Evolutionary conservation across 2,797 vertebrate species (phyloP), one percentile per base, ranked within the genome.

Genomic region (Eptatretus atami): DNA sequence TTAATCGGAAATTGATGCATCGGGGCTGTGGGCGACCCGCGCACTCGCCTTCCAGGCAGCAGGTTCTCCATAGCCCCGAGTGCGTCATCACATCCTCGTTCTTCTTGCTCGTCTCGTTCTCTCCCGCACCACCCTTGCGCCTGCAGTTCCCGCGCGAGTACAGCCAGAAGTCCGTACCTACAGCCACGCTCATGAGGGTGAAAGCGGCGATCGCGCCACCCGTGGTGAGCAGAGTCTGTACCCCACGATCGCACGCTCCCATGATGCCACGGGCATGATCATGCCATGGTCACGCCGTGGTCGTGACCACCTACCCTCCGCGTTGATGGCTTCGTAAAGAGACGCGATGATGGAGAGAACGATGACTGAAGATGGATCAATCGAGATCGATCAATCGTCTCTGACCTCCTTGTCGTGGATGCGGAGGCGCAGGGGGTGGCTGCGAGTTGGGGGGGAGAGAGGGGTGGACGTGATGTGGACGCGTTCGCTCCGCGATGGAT

Each of bases 21-120:
- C 55, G 2, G 10, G 10, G 14, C 3, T 5, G 9, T 5, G 14
- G 9, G 55, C 55, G 2, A 60, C 15, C 11, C 15, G 11, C 24
- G 15, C 2, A 24, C 55, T 60, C 55, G 93, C 88, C 88, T 87
- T 94, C 88, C 73, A 95, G 81, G 75, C 86, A 96, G 79, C 88
- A 96, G 74, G 86, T 93, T 69, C 88, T 77, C 86, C 86, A 95
- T 66, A 94, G 77, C 11, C 88, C 88, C 0, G 88, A 95, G 71
- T 95, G 87, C 69, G 88, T 95, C 74, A 95, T 80, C 61, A 94
- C 87, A 75, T 93, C 88, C 72, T 95, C 87, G 71, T 95, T 95
- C 74, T 88, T 94, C 65, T 80, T 79, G 70, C 80, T 80, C 31
- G 86, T 93, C 70, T 94, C 88, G 71, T 94, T 94, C 75, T 93